Base-by-base conservation (phyloP, 1,140 invertebrate genomes). In the Hylaeus anthracinus region DNA sequence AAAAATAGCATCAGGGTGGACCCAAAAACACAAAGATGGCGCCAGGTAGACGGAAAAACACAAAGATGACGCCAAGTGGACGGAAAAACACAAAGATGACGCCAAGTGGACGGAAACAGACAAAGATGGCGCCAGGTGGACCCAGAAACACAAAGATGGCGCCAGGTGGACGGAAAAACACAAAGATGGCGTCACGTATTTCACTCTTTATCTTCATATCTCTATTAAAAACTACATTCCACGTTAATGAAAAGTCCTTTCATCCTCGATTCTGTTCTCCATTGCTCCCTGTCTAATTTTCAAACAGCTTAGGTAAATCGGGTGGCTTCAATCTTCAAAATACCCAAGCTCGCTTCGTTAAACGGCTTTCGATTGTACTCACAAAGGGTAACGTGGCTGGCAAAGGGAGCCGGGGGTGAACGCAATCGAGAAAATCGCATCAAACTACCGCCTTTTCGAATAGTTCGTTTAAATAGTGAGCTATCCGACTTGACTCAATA, bases 401-500 rank as follows among this genome's bases (percentile, higher is more conserved):
- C 5, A 1, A 0, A n/a, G 4, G 1, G 37, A 12, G 45, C 2
- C n/a, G n/a, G 60, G 37, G 56, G 48, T 5, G 53, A n/a, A 51
- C 37, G 72, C 12, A 61, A 58, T 45, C 64, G 53, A 78, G 48
- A 78, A 71, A 71, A 78, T 78, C 56, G 67, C 41, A 78, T 78
- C 67, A 53, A 71, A 71, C 75, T 63, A 41, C n/a, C 48, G 51
- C 67, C 58, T 78, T 55, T 72, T 14, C 67, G 76, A 58, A 48
- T 56, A 51, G 70, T 79, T 48, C 63, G 70, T 58, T 72, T 56
- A 79, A 79, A 73, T 73, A 79, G 72, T 72, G 69, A 76, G 43
- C 77, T 69, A 51, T 61, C 58, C 64, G 66, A 53, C 67, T 84
- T 81, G 72, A 39, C 56, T 48, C 39, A 64, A 84, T 73, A 81